Base-by-base conservation (phyloP, 1,140 invertebrate species). In the Bemisia tabaci region DNA sequence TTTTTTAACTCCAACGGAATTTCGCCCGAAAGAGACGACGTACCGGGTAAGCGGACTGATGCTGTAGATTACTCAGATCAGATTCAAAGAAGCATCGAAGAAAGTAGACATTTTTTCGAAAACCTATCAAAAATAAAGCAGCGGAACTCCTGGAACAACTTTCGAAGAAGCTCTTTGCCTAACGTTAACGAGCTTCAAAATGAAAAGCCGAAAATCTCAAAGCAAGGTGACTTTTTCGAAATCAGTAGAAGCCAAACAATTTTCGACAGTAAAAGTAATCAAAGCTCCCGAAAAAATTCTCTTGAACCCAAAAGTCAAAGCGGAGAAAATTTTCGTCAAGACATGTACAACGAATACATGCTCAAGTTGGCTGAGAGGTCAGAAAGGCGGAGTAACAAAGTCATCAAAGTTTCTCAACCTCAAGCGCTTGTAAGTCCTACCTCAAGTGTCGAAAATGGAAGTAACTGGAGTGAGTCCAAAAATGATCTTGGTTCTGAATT, bases 281-380 rank as follows among this genome's bases (percentile, higher is more conserved):
- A 48, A 17, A 48, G 17, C 17, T 48, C 17, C 17, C 5, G 33
- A 48, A 48, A 48, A 5, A 5, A 48, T 48, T 48, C 33, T 5
- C 33, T 17, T 48, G 17, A 9, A 5, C 5, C 5, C 5, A 48
- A 17, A 17, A 48, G 33, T 17, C 17, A 5, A 17, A 48, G 33
- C 33, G 33, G 33, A 17, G 33, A 48, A 48, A 48, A 48, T 48
- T 48, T 81, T 67, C 79, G 82, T 23, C 23, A 66, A 33, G 60
- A 66, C 33, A 91, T 92, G 89, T 91, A 89, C 73, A 82, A 87
- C 68, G 90, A 92, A 75, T 92, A 90, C 76, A 83, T 90, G 74
- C 79, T 82, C 71, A 87, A 90, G 78, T 84, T 92, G 63, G 81
- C 85, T 1, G 87, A 90, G 75, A 81, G 88, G n/a, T 84, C 88